Conservation (phyloP, 53 echinoderm and acorn worm genomes). For the Zoroaster sp. region DNA sequence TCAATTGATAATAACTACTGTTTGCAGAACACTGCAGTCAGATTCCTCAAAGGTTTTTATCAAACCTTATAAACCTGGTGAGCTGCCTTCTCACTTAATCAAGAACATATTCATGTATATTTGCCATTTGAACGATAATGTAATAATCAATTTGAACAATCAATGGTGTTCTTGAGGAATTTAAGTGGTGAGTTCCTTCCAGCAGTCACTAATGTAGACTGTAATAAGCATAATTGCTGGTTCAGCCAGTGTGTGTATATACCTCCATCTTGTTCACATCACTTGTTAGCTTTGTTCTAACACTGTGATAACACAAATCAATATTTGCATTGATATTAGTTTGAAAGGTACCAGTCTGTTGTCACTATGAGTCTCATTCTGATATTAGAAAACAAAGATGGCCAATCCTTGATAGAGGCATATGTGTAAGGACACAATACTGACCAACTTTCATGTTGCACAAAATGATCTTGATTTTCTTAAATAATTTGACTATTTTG, state of each 20-base stretch:
- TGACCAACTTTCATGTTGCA: too few relatives aligned
- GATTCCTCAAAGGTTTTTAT: neutral
- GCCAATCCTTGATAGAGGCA: too few relatives aligned
- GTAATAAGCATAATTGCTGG: neutral
- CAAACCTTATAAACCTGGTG: neutral
- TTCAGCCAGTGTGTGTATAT: neutral
- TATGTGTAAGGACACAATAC: too few relatives aligned
- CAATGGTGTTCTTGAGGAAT: conserved; percentile 23
- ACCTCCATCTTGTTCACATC: neutral
- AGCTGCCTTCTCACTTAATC: too few relatives aligned
- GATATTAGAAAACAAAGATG: neutral
- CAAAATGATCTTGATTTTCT: too few relatives aligned
- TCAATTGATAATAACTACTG: too few relatives aligned
- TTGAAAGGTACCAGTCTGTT: neutral
- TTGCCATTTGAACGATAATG: neutral
- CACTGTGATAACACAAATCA: conserved; percentile 11
- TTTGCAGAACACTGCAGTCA: too few relatives aligned
- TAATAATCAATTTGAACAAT: conserved; percentile 10
- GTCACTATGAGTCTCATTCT: neutral
- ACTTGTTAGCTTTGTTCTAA: conserved; percentile 39
- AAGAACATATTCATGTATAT: neutral
- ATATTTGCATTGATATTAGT: too few relatives aligned
- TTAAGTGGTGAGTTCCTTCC: conserved; percentile 28
- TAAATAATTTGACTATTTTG: too few relatives aligned
- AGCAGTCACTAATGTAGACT: neutral